Conservation (phyloP, 2,113 vertebrate species). For the Aegypius monachus region DNA sequence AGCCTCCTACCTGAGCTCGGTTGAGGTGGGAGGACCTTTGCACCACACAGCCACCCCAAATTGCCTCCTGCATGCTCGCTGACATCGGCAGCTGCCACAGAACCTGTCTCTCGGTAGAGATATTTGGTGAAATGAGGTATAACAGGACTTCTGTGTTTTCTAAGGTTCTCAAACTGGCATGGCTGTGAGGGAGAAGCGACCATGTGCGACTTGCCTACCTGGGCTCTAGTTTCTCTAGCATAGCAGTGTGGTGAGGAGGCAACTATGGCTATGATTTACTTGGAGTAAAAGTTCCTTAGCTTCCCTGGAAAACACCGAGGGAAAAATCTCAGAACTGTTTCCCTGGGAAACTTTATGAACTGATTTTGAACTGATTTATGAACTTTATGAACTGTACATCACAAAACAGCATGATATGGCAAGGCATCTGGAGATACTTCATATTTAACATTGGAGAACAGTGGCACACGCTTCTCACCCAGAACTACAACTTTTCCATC, state of each 20-base stretch:
- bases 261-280: fast-evolving
- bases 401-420: fast-evolving
- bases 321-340: not conserved
- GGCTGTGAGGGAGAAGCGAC: fast-evolving
- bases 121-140: fast-evolving
- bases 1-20: not conserved
- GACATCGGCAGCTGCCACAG: not conserved
- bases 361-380: not conserved
- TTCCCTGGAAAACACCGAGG: not conserved
- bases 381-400: no score
- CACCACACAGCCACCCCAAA: not conserved
- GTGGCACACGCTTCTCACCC: not conserved
- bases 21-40: fast-evolving
- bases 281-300: not conserved
- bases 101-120: not conserved
- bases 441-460: fast-evolving
- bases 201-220: no score
- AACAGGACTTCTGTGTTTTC: not conserved
- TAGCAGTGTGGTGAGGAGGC: not conserved
- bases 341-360: not conserved
- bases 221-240: not conserved
- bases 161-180: not conserved
- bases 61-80: not conserved
- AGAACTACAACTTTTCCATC: not conserved
- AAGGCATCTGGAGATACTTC: not conserved